phyloP scores from a whole-genome alignment of 2,888 invertebrate genomes.

The Parnassius apollo region DNA sequence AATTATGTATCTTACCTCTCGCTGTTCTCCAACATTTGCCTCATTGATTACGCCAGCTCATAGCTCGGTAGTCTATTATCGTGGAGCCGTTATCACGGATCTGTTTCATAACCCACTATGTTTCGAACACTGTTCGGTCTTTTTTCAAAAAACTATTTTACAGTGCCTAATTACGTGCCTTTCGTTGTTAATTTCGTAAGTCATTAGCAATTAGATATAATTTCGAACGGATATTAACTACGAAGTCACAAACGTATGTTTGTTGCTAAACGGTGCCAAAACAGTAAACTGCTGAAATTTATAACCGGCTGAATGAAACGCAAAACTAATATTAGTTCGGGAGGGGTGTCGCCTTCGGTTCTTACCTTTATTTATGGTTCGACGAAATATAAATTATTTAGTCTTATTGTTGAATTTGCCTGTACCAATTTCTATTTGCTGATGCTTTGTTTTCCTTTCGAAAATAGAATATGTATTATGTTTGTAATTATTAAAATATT shows the following conservation, averaged over 20 bases:
- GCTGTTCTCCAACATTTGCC: slow-evolving; percentile 47
- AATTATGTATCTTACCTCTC: too few species aligned
- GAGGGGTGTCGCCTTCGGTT: slow-evolving; percentile 42
- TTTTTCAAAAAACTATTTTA: slow-evolving; percentile 22
- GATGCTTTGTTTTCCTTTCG: neutral
- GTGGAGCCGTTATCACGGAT: slow-evolving; percentile 27
- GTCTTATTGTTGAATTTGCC: slow-evolving; percentile 19
- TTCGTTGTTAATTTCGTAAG: slow-evolving; percentile 18
- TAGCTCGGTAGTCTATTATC: slow-evolving; percentile 17
- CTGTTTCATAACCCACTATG: slow-evolving; percentile 32
- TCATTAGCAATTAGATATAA: slow-evolving; percentile 36
- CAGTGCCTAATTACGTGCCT: slow-evolving; percentile 15
- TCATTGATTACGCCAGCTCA: slow-evolving; percentile 35
- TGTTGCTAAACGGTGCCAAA: slow-evolving; percentile 55
- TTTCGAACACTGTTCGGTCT: slow-evolving; percentile 29
- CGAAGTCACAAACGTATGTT: slow-evolving; percentile 51
- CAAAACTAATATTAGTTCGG: slow-evolving; percentile 62
- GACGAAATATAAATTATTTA: slow-evolving; percentile 23
- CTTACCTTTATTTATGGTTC: slow-evolving; percentile 37
- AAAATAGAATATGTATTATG: neutral
- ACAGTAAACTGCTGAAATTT: slow-evolving; percentile 61
- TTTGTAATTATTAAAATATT: too few species aligned
- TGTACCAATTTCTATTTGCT: slow-evolving; percentile 13
- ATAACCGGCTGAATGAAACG: slow-evolving; percentile 53
- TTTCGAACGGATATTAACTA: slow-evolving; percentile 45